Conservation (phyloP, 1,140 invertebrate species). For the Pogonomyrmex californicus region DNA sequence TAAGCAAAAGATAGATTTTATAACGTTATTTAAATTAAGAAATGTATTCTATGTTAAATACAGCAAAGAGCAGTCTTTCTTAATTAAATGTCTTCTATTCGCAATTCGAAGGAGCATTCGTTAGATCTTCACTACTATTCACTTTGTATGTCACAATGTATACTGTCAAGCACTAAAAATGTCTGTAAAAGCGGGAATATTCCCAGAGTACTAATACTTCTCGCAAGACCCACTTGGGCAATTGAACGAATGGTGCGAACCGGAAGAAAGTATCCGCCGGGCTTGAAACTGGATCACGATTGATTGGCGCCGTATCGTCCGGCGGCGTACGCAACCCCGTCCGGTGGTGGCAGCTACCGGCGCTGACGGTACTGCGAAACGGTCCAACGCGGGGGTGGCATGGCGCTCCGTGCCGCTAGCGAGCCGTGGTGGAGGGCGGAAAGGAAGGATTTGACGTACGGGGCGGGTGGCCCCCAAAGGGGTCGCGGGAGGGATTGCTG, state of each 20-base stretch:
- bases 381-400: conserved; percentile 65
- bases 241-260: conserved; percentile 13
- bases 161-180: conserved; percentile 18
- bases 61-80: background rate
- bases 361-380: conserved; percentile 72
- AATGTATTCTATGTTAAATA: background rate
- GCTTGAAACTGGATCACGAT: conserved; percentile 63
- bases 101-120: no score
- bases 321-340: conserved; percentile 40
- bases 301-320: conserved; percentile 62
- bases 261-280: conserved; percentile 41
- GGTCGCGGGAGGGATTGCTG: conserved; percentile 63
- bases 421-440: conserved; percentile 58
- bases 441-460: conserved; percentile 78
- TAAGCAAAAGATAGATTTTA: background rate
- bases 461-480: conserved; percentile 56
- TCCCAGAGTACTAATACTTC: conserved; percentile 15
- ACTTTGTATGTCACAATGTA: background rate
- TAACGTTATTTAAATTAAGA: background rate
- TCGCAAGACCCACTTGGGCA: conserved; percentile 14
- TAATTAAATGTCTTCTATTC: background rate
- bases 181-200: conserved; percentile 4
- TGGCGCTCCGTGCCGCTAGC: conserved; percentile 45
- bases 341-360: conserved; percentile 64
- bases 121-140: background rate